Conservation (phyloP, 2,797 vertebrate species). For the Podargus strigoides region DNA sequence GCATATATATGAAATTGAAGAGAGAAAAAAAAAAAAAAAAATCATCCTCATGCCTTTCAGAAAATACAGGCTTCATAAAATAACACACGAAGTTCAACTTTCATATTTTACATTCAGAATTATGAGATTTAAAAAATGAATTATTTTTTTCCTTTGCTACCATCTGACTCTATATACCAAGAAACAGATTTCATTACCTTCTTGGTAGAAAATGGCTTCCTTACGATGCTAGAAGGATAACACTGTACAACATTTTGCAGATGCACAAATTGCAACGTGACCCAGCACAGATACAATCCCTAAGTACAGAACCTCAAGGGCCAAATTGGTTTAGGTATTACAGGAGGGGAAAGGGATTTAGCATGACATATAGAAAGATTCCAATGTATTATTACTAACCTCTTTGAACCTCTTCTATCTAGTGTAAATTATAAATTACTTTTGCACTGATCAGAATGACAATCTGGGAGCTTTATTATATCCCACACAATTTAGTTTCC, state of each 20-base stretch:
- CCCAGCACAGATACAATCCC: not conserved
- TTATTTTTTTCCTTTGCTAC: not conserved
- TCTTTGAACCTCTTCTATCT: not conserved
- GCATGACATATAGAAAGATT: not conserved
- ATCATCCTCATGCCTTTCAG: not conserved
- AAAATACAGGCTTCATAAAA: not conserved
- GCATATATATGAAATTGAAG: not conserved
- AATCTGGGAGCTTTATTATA: not conserved
- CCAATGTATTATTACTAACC: not conserved
- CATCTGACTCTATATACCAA: not conserved
- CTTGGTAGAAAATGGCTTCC: not conserved
- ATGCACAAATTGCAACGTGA: not conserved
- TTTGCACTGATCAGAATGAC: not conserved
- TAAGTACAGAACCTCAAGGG: not conserved
- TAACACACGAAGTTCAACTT: not conserved
- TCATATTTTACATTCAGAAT: not conserved
- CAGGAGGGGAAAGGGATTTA: not conserved
- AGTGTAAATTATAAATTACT: not conserved
- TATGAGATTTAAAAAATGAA: not conserved
- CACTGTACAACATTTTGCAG: not conserved
- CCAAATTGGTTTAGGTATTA: not conserved
- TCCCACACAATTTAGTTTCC: not conserved
- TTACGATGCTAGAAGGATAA: not conserved
- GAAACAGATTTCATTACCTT: not conserved
- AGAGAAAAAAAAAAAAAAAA: not conserved